phyloP scores from a whole-genome alignment of 2,113 vertebrate genomes.

The Tenrec ecaudatus region DNA sequence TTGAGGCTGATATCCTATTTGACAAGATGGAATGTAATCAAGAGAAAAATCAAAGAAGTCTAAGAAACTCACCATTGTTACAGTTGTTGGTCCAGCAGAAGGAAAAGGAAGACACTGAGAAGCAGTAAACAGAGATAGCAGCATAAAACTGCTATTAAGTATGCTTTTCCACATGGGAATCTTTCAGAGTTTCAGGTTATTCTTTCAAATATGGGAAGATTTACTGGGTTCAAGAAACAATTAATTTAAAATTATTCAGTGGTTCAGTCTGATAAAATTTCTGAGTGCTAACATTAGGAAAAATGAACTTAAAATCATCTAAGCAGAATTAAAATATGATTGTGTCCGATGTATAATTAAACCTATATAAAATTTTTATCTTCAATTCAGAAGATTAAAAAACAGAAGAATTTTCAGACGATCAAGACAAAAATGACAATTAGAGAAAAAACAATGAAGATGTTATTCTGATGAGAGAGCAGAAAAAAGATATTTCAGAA shows the following conservation, averaged over 20 bases:
- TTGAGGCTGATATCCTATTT: not conserved
- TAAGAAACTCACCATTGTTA: not conserved
- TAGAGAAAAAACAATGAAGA: not conserved
- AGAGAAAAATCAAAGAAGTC: not conserved
- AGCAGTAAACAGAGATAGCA: not conserved
- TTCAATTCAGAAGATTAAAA: not conserved
- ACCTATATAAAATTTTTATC: not conserved
- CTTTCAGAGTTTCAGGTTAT: not conserved
- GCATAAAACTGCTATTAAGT: not conserved
- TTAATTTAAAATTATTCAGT: not conserved
- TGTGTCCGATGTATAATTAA: not conserved
- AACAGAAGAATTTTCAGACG: not conserved
- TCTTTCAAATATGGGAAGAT: not conserved
- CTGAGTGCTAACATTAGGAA: not conserved
- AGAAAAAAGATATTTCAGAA: not conserved
- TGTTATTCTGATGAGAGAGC: not conserved
- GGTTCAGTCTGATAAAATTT: not conserved
- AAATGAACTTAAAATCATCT: not conserved
- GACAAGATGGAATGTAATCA: constrained; percentile 13
- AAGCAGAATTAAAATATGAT: not conserved
- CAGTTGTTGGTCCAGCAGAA: not conserved
- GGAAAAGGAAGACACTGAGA: too few species aligned
- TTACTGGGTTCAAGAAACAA: not conserved
- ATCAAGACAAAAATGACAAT: not conserved
- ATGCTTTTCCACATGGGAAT: not conserved